Percentiles rank a stretch among this genome's conserved stretches.
These are phyloP conservation scores for Lontra canadensis DNA, from an alignment of 2,113 vertebrate species.

Conservation along the genomic window DNA sequence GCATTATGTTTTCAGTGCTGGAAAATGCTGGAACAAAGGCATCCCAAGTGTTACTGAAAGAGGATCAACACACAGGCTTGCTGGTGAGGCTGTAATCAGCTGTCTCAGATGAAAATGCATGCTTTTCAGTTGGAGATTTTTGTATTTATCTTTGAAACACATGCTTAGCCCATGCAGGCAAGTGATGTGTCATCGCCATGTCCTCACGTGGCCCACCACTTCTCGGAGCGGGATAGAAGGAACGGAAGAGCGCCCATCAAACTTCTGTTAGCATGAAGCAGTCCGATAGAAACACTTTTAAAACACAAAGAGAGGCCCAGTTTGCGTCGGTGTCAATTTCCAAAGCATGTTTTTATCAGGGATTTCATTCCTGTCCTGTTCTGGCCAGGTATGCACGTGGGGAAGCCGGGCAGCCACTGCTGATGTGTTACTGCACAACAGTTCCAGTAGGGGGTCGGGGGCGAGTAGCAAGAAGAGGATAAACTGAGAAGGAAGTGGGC, in stretches of 20 bases:
- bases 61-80: conserved; percentile 25
- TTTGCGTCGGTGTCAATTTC: conserved; percentile 26
- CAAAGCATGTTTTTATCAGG: background rate
- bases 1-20: conserved; percentile 38
- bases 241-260: conserved; percentile 30
- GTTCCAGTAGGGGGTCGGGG: background rate
- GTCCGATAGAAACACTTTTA: background rate
- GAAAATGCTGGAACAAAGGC: conserved; percentile 53
- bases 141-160: conserved; percentile 44
- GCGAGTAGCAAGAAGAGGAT: background rate
- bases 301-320: conserved; percentile 10
- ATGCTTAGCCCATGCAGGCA: background rate
- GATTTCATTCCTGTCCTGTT: conserved; percentile 1
- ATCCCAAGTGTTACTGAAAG: background rate
- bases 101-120: background rate
- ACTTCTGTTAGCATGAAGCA: background rate
- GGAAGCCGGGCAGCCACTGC: background rate
- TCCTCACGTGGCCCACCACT: background rate
- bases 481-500: background rate
- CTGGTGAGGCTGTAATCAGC: conserved; percentile 44
- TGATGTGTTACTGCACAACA: background rate
- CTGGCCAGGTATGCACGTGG: background rate
- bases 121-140: conserved; percentile 34
- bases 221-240: background rate
- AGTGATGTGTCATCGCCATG: background rate